Percentiles rank a stretch among this genome's conserved stretches.
These are phyloP conservation scores for Phaedon cochleariae DNA, from an alignment of 2,888 invertebrate species.

Conservation along the genomic window DNA sequence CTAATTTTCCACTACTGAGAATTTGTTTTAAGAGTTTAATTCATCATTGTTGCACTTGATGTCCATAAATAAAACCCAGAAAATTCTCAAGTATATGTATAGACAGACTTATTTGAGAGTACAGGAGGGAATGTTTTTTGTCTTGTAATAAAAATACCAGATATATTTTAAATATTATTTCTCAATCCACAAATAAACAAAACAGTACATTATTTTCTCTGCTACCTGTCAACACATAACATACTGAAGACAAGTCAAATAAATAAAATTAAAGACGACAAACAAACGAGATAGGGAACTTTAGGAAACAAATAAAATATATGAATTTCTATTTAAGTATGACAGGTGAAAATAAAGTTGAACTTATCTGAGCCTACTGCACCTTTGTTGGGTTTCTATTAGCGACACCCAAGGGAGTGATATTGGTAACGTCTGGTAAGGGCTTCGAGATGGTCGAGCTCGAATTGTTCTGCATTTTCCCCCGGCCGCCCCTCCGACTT, in stretches of 20 bases:
- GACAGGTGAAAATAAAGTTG: not conserved
- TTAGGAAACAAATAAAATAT: too few species aligned
- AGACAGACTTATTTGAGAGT: too few species aligned
- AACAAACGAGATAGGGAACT: not conserved
- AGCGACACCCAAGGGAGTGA: slow-evolving; percentile 47
- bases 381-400: slow-evolving; percentile 50
- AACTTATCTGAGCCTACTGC: slow-evolving; percentile 43
- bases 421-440: slow-evolving; percentile 59
- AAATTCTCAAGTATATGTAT: too few species aligned
- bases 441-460: slow-evolving; percentile 50
- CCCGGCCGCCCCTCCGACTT: slow-evolving; percentile 64
- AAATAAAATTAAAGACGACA: not conserved
- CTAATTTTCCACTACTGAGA: too few species aligned
- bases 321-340: too few species aligned
- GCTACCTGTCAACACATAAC: not conserved
- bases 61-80: too few species aligned
- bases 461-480: slow-evolving; percentile 56
- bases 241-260: not conserved
- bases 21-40: too few species aligned
- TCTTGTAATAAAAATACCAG: not conserved
- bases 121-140: too few species aligned
- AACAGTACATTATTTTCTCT: not conserved
- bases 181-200: not conserved
- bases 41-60: too few species aligned
- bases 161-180: not conserved